Evolutionary conservation across 2,113 vertebrate genomes (phyloP).

Genomic region (Rhombomys opimus): DNA sequence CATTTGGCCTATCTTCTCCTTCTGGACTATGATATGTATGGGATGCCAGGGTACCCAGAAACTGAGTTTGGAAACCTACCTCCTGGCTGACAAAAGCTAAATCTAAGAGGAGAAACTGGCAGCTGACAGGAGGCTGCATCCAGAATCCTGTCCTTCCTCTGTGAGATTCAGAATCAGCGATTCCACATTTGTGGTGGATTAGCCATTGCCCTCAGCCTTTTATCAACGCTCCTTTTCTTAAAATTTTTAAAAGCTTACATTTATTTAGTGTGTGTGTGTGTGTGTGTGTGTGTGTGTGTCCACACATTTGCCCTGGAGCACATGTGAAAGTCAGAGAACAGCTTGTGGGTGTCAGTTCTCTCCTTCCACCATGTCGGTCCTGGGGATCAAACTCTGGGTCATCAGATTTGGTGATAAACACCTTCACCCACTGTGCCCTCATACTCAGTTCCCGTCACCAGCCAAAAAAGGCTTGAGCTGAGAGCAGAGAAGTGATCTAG

Average conservation of each 20-base stretch:
- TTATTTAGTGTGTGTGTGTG: not conserved
- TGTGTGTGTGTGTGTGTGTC: not conserved
- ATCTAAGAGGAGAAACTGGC: not conserved
- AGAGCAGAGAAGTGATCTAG: not conserved
- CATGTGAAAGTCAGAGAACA: not conserved
- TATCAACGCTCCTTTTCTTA: not conserved
- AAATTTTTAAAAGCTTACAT: not conserved
- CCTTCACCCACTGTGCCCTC: not conserved
- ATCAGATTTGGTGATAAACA: not conserved
- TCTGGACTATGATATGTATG: not conserved
- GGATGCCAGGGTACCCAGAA: not conserved
- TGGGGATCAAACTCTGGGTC: not conserved
- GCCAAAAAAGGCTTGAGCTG: not conserved
- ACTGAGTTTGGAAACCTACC: not conserved
- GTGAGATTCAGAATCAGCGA: not conserved
- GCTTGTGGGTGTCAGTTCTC: not conserved
- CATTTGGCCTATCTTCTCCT: not conserved
- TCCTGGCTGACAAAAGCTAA: slow-evolving; percentile 12
- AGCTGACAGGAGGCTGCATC: not conserved
- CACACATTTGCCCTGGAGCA: not conserved
- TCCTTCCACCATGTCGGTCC: not conserved
- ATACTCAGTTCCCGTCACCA: not conserved
- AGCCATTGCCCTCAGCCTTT: not conserved
- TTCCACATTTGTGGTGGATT: not conserved
- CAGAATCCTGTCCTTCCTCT: not conserved